Base-by-base conservation (phyloP, 2,888 invertebrate species). In the Acrocera orbiculus region DNA sequence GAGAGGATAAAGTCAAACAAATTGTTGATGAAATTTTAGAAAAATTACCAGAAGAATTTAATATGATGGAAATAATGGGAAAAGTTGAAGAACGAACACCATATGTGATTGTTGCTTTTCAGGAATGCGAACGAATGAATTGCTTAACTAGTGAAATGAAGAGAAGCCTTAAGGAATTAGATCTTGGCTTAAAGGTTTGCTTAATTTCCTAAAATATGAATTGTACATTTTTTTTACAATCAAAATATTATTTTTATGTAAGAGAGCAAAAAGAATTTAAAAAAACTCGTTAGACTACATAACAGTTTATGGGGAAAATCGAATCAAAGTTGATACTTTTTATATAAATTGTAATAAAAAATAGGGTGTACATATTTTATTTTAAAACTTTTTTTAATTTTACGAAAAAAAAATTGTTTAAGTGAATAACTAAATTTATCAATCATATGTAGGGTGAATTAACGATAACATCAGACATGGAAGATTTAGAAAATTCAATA, bases 41-140 rank as follows among this genome's bases (percentile, higher is more conserved):
- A 56, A 92, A 90, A 55, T 62, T 95, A 10, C 92, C 93, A 0
- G 92, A 92, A 51, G 89, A 92, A 52, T 95, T 95, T 52, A 90
- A 90, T 54, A 90, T 95, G 87, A 56, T 67, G 2, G 95, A 95
- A 56, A 83, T 95, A 40, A 87, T 86, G 78, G 85, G 81, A 3
- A 90, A 92, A 57, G 85, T 87, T 4, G 93, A 95, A 55, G 93
- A 95, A 52, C 68, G 92, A 34, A 92, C 92, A 0, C 95, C 95
- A 0, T 95, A 92, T 52, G 89, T 93, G 1, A 90, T 93, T 35
- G 93, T 95, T 1, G 86, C 86, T 0, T 85, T 87, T 51, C 87
- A 93, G 55, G 93, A 95, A 62, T 92, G 92, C 51, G 93, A 95
- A 58, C 66, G 93, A 30, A 93, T 95, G 92, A 95, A 95, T 60